Conservation (phyloP, 2,113 vertebrate species). For the Tachysurus fulvidraco region DNA sequence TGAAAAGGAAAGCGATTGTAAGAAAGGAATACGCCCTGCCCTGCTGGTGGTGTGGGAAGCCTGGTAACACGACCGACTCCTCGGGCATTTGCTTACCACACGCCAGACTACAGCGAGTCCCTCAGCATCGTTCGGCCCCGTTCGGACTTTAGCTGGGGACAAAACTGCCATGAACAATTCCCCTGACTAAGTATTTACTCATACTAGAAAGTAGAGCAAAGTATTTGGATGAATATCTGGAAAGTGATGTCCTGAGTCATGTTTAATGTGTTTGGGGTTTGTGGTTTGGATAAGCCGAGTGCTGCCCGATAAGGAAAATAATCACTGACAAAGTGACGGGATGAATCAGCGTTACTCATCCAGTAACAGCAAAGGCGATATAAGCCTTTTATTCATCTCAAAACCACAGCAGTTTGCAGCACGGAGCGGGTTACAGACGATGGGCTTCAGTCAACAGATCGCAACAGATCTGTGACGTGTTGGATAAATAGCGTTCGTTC, state of each 20-base stretch:
- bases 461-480: neutral
- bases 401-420: neutral
- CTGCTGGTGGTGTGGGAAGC: constrained; percentile 67
- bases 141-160: neutral
- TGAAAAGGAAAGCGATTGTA: constrained; percentile 29
- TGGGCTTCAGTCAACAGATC: neutral
- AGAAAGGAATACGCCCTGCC: constrained; percentile 54
- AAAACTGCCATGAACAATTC: neutral
- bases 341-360: neutral
- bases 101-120: neutral
- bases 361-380: neutral
- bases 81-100: constrained; percentile 33
- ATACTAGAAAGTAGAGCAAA: neutral
- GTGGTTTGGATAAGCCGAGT: neutral
- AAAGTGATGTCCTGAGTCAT: neutral
- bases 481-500: neutral
- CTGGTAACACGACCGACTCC: constrained; percentile 42
- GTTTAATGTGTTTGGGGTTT: neutral
- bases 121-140: too few species aligned
- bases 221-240: neutral
- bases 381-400: neutral
- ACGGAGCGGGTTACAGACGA: neutral
- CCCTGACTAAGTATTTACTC: neutral
- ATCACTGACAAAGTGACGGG: neutral
- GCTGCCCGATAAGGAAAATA: neutral